These are phyloP conservation scores for Drosophila picticornis DNA, from an alignment of 2,888 invertebrate species.

Conservation along the genomic window DNA sequence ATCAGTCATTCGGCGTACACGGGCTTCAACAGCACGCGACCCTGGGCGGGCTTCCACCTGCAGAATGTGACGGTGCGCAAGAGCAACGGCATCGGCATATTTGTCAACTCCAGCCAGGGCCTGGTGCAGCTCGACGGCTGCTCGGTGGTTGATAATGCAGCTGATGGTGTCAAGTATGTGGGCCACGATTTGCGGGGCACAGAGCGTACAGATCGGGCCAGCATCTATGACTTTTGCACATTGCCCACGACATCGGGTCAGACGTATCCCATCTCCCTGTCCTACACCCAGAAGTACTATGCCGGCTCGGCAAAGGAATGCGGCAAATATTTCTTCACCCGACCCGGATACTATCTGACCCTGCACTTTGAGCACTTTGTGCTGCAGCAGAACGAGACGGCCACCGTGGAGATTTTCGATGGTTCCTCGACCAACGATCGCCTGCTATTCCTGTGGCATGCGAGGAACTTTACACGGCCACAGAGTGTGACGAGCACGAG, in stretches of 20 bases:
- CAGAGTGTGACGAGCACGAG: slow-evolving; percentile 94
- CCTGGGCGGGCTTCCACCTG: slow-evolving; percentile 92
- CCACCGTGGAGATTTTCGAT: slow-evolving; percentile 91
- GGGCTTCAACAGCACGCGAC: slow-evolving; percentile 95
- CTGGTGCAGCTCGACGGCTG: slow-evolving; percentile 92
- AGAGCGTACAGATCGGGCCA: slow-evolving; percentile 90
- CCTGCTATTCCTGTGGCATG: slow-evolving; percentile 89
- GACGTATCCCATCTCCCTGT: slow-evolving; percentile 94
- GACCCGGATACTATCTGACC: slow-evolving; percentile 92
- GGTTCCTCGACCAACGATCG: slow-evolving; percentile 90
- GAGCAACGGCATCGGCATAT: slow-evolving; percentile 95
- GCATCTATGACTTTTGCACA: slow-evolving; percentile 94
- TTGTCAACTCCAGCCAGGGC: slow-evolving; percentile 95
- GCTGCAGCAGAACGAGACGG: slow-evolving; percentile 91
- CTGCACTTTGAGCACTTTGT: slow-evolving; percentile 93
- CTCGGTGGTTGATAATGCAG: slow-evolving; percentile 93
- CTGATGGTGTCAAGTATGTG: slow-evolving; percentile 95
- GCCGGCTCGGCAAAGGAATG: slow-evolving; percentile 90
- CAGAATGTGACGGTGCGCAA: slow-evolving; percentile 93
- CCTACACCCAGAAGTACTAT: slow-evolving; percentile 92
- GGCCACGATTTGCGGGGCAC: slow-evolving; percentile 92
- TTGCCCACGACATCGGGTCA: slow-evolving; percentile 93
- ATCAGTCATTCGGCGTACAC: slow-evolving; percentile 96
- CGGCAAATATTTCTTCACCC: slow-evolving; percentile 92
- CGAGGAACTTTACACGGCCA: slow-evolving; percentile 94